Conservation (phyloP, 2,797 vertebrate genomes). For the Cyprinella venusta region DNA sequence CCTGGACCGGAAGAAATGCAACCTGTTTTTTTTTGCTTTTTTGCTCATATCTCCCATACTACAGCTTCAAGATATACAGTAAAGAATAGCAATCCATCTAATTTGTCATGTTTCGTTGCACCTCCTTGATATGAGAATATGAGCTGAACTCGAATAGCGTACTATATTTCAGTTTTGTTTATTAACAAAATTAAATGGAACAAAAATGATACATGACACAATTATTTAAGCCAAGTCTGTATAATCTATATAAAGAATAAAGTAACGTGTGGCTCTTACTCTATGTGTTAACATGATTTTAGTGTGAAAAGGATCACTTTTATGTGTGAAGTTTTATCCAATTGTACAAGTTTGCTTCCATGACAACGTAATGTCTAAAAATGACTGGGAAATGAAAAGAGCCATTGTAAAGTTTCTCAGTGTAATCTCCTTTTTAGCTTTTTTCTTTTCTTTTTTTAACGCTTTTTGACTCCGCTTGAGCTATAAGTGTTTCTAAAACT, state of each 20-base stretch:
- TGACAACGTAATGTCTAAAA: neutral
- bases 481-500: neutral
- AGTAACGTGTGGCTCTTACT: neutral
- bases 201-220: no score
- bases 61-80: neutral
- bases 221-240: neutral
- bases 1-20: no score
- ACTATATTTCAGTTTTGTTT: neutral
- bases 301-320: neutral
- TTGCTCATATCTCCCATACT: neutral
- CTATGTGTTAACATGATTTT: neutral
- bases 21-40: no score
- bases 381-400: neutral
- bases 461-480: neutral
- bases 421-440: neutral
- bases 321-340: neutral
- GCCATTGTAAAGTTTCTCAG: neutral
- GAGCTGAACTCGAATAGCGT: neutral
- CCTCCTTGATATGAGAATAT: neutral
- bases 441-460: neutral
- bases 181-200: neutral
- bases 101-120: neutral
- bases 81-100: neutral
- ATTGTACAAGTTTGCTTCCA: neutral
- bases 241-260: neutral